Percentiles rank a stretch among this genome's conserved stretches.
These are phyloP conservation scores for Rhinoptilus africanus DNA, from an alignment of 2,113 vertebrate species.

Conservation along the genomic window DNA sequence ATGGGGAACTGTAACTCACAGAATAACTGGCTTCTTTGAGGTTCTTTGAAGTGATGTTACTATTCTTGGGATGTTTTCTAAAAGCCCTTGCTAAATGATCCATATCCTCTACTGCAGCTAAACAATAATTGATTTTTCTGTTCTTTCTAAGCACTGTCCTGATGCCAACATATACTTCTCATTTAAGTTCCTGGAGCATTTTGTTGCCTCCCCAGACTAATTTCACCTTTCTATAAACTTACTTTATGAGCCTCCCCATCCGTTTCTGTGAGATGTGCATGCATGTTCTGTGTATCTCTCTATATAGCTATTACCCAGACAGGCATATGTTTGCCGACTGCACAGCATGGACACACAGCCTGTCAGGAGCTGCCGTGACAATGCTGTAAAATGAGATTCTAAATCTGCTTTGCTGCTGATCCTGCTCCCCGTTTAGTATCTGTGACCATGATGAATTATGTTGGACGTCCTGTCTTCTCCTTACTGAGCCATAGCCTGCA, in stretches of 20 bases:
- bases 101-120: constrained; percentile 31
- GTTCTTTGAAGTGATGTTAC: neutral
- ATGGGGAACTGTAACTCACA: neutral
- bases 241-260: constrained; percentile 28
- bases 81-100: constrained; percentile 42
- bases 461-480: neutral
- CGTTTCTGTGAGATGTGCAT: neutral
- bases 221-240: constrained; percentile 42
- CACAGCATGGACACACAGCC: neutral
- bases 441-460: neutral
- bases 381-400: neutral
- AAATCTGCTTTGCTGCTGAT: neutral
- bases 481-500: neutral
- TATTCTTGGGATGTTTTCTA: constrained; percentile 31
- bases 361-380: neutral
- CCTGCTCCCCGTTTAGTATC: neutral
- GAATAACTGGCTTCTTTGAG: neutral
- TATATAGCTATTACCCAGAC: neutral
- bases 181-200: constrained; percentile 40
- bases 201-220: constrained; percentile 51
- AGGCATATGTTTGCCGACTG: neutral
- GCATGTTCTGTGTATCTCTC: neutral
- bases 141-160: constrained; percentile 51
- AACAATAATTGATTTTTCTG: constrained; percentile 61
- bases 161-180: constrained; percentile 52